Evolutionary conservation across 1,140 invertebrate species (phyloP).

Genomic region (Phocides pigmalion): DNA sequence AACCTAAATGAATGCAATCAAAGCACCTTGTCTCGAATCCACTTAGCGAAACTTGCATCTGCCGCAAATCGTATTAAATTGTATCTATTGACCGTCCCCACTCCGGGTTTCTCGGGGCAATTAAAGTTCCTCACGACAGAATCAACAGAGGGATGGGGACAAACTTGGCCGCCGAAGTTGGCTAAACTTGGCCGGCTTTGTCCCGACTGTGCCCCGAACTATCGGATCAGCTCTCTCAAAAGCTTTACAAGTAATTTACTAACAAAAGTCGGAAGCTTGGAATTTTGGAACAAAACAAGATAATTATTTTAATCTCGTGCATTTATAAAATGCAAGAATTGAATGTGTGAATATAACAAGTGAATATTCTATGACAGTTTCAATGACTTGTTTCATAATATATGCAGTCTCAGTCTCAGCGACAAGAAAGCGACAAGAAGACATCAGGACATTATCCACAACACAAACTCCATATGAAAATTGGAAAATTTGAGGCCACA

Average conservation of each 20-base stretch:
- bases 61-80: conserved; percentile 60
- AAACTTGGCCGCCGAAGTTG: conserved; percentile 40
- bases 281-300: conserved; percentile 44
- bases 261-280: conserved; percentile 45
- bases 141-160: conserved; percentile 37
- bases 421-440: too few relatives aligned
- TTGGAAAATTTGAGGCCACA: too few relatives aligned
- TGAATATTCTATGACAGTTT: too few relatives aligned
- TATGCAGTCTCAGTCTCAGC: too few relatives aligned
- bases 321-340: neutral
- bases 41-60: conserved; percentile 43
- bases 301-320: conserved; percentile 13
- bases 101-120: conserved; percentile 56
- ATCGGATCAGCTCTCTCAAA: conserved; percentile 50
- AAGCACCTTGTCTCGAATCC: conserved; percentile 37
- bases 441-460: too few relatives aligned
- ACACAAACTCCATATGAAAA: too few relatives aligned
- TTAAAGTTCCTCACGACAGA: conserved; percentile 61
- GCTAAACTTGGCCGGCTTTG: conserved; percentile 46
- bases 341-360: too few relatives aligned
- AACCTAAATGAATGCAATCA: conserved; percentile 41
- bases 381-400: too few relatives aligned
- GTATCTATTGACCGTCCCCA: conserved; percentile 60
- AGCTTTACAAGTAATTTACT: conserved; percentile 54
- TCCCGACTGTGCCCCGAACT: conserved; percentile 37